Percentiles rank a stretch among this genome's conserved stretches.
phyloP scores from a whole-genome alignment of 2,888 invertebrate species.

The Rugalucina vietnamica region DNA sequence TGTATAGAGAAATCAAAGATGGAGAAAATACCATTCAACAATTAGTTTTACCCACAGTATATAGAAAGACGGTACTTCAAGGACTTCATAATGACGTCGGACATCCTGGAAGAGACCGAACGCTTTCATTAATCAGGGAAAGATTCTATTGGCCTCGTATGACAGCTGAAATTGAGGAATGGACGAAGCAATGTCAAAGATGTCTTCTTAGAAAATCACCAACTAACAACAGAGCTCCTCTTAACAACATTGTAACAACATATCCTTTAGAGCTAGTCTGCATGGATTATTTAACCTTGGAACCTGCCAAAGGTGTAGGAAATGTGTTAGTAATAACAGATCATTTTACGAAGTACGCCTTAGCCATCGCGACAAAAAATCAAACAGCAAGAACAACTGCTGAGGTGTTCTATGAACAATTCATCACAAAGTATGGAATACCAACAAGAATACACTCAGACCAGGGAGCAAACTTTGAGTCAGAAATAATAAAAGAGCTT shows the following conservation, averaged over 20 bases:
- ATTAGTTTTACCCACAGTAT: not conserved
- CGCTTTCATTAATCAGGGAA: constrained; percentile 6
- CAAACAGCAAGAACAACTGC: constrained; percentile 36
- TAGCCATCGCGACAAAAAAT: constrained; percentile 38
- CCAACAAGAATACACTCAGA: constrained; percentile 11
- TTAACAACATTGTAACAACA: not conserved
- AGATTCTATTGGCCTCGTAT: constrained; percentile 27
- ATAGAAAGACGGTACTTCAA: not conserved
- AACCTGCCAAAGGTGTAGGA: constrained; percentile 8
- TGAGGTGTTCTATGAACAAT: constrained; percentile 23
- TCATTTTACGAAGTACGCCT: constrained; percentile 36
- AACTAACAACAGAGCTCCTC: not conserved
- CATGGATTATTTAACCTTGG: constrained; percentile 29
- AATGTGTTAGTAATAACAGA: constrained; percentile 30
- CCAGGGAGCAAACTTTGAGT: constrained; percentile 27
- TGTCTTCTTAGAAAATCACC: constrained; percentile 6
- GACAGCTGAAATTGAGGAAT: not conserved
- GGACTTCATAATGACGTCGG: constrained; percentile 36
- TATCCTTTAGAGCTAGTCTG: constrained; percentile 27
- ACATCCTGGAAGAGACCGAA: constrained; percentile 31
- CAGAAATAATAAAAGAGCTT: constrained; percentile 25
- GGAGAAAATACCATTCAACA: not conserved
- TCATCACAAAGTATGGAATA: constrained; percentile 7
- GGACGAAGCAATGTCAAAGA: constrained; percentile 6
- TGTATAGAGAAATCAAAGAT: not conserved